Evolutionary conservation across 2,888 invertebrate species (phyloP), one percentile per base, ranked within the genome.

Genomic region (Amphipoea oculea): DNA sequence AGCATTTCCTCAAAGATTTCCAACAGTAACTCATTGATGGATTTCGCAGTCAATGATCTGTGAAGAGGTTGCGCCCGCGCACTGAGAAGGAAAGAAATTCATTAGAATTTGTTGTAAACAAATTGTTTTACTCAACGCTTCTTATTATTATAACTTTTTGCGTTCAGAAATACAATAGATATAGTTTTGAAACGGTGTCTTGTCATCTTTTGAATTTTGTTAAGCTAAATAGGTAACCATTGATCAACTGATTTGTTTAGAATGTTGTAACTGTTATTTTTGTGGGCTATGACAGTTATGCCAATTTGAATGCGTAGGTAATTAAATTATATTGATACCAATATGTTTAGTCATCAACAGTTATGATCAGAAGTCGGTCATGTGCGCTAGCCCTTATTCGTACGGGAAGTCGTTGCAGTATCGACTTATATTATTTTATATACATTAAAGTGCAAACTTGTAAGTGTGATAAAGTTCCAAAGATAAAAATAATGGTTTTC

Each of bases 41-140:
- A 76, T 89, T 84, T 84, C 79, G 78, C 51, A 84, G 84, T 54
- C 83, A 84, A 68, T 84, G 88, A 73, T 82, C 88, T 84, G 84
- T 79, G 76, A 88, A 81, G 72, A 77, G 66, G 82, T 82, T 80
- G 84, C 85, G 77, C 36, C 12, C 3, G 77, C 70, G 67, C 84
- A 79, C 57, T 23, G 70, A 51, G 70, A 78, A 67, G 76, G 74
- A 84, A 88, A 89, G 77, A 86, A 76, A 79, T 83, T 88, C 76
- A 88, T 88, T 78, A 74, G 12, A 82, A 42, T 65, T 77, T 45
- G 48, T 77, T 78, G 67, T 75, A 84, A 84, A 84, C 70, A 88
- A 84, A 79, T 67, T 67, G 77, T 80, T 81, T 85, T 78, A 72
- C 78, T 36, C 75, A 84, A 83, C 71, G 12, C 68, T 80, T 72